Evolutionary conservation across 2,797 vertebrate species (phyloP).

Genomic region (Anabacerthia variegaticeps): DNA sequence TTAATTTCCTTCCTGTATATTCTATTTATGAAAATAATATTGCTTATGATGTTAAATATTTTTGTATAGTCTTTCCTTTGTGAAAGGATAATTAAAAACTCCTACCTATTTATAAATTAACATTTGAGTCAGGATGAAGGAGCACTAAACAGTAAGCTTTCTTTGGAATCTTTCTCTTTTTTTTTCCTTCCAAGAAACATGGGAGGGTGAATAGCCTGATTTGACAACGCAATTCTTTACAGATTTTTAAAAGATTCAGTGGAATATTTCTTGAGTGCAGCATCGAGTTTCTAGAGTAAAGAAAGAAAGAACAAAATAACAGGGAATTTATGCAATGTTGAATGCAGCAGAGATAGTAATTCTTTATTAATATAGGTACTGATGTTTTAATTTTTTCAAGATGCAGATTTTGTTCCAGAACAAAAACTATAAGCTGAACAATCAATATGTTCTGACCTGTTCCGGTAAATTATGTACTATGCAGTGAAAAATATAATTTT

Average conservation of each 20-base stretch:
- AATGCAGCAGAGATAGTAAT: neutral
- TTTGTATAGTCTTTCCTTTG: neutral
- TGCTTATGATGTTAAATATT: neutral
- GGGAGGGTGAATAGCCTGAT: accelerated
- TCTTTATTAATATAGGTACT: neutral
- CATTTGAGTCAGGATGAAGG: neutral
- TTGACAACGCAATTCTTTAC: neutral
- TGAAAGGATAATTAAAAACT: neutral
- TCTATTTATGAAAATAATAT: neutral
- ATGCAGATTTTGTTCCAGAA: neutral
- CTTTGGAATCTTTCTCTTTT: neutral
- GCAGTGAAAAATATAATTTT: neutral
- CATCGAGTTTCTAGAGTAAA: neutral
- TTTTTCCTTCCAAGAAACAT: neutral
- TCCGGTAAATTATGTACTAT: neutral
- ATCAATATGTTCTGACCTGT: neutral
- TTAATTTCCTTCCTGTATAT: neutral
- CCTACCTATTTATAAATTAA: neutral
- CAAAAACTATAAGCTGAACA: neutral
- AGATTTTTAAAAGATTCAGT: neutral
- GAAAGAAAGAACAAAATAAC: neutral
- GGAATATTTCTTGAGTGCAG: neutral
- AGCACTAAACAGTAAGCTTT: neutral
- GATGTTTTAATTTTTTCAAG: neutral
- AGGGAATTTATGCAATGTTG: neutral